A percentile compares a stretch with the other conserved stretches of the same genome.
Conservation (phyloP, 2,113 vertebrate species). For the Otocyon megalotis region DNA sequence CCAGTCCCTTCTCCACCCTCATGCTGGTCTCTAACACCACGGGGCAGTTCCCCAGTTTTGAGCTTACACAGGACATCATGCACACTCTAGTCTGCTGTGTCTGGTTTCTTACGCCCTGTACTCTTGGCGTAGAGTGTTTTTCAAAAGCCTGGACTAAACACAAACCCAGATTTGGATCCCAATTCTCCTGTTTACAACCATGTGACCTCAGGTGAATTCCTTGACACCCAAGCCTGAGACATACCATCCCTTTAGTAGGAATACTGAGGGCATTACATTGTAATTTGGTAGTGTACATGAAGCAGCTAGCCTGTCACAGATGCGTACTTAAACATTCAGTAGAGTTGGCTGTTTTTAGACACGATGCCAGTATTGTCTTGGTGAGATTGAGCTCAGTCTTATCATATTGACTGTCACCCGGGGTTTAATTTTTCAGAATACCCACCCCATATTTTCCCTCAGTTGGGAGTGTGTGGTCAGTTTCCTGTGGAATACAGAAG, state of each 20-base stretch:
- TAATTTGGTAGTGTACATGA: accelerated
- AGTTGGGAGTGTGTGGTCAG: conserved; percentile 92
- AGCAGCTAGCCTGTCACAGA: accelerated
- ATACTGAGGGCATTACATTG: accelerated
- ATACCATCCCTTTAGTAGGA: accelerated
- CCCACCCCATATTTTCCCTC: conserved; percentile 90
- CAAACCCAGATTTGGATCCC: not conserved
- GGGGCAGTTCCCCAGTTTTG: too few species aligned
- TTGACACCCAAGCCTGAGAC: accelerated
- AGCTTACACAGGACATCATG: accelerated
- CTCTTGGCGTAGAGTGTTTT: not conserved
- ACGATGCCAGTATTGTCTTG: accelerated
- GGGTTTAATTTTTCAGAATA: conserved; percentile 87
- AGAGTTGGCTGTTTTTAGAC: accelerated
- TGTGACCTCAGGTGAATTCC: not conserved
- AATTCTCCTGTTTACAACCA: not conserved
- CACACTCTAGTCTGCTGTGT: accelerated
- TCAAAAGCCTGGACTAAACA: accelerated
- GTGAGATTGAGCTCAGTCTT: accelerated
- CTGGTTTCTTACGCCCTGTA: not conserved
- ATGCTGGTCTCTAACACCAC: accelerated
- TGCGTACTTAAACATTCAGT: accelerated
- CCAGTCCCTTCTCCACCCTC: not conserved
- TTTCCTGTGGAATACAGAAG: conserved; percentile 95
- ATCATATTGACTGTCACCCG: not conserved